Conservation (phyloP, 2,888 invertebrate genomes). For the Diaphora mendica region DNA sequence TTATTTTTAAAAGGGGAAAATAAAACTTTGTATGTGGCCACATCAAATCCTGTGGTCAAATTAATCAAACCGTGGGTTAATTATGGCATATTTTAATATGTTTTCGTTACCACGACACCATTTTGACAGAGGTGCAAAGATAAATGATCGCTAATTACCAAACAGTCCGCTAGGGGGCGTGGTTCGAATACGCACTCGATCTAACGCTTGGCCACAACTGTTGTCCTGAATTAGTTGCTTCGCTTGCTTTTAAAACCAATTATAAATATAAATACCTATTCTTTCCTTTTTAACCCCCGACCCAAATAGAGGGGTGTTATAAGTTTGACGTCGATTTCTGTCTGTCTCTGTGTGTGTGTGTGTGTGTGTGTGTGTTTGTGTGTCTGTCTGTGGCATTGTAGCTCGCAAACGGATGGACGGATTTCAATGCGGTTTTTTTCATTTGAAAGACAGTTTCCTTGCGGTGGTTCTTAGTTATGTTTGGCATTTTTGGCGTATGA, state of each 20-base stretch:
- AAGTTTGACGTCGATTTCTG: no score
- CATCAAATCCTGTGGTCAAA: constrained; percentile 59
- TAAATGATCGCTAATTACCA: constrained; percentile 81
- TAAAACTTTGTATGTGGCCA: constrained; percentile 21
- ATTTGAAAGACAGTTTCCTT: no score
- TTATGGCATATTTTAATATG: constrained; percentile 79
- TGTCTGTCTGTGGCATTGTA: no score
- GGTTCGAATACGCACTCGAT: constrained; percentile 53
- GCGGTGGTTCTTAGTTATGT: no score
- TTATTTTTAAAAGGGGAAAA: constrained; percentile 4
- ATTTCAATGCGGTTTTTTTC: no score
- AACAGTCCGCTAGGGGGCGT: constrained; percentile 65
- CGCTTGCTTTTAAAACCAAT: neutral
- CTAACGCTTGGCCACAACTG: constrained; percentile 49
- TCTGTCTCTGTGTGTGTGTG: no score
- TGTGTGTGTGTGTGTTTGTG: no score
- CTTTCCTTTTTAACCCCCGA: no score
- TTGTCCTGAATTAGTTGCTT: constrained; percentile 22
- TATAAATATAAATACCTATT: neutral
- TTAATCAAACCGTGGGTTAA: constrained; percentile 76
- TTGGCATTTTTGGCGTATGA: no score
- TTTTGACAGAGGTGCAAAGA: constrained; percentile 83
- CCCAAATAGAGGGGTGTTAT: no score
- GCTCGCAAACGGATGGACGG: no score
- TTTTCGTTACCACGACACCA: constrained; percentile 79